Evolutionary conservation across 2,113 vertebrate species (phyloP).

Genomic region (Gymnocephalus cernua): DNA sequence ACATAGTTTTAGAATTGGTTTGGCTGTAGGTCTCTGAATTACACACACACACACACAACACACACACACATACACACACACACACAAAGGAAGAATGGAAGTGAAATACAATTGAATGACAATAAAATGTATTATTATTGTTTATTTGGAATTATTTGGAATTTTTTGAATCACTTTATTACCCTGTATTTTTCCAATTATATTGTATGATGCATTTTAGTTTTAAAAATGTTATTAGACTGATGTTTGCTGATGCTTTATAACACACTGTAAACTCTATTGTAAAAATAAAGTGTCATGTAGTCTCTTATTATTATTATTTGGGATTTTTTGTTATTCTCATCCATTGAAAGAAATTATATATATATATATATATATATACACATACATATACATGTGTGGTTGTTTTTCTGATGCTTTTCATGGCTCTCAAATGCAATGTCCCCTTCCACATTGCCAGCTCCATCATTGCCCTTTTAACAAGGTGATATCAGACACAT

Average conservation of each 20-base stretch:
- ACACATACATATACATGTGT: not conserved
- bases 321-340: not conserved
- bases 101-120: no score
- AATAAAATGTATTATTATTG: no score
- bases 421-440: slow-evolving; percentile 31
- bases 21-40: not conserved
- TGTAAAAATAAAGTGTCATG: not conserved
- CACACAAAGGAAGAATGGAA: no score
- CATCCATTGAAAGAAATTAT: not conserved
- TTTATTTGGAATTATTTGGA: no score
- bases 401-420: slow-evolving; percentile 37
- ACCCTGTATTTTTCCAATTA: not conserved
- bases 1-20: slow-evolving; percentile 3
- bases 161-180: not conserved
- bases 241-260: not conserved
- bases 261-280: not conserved
- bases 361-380: no score
- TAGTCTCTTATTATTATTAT: not conserved
- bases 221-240: not conserved
- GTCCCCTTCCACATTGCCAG: slow-evolving; percentile 53
- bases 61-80: not conserved
- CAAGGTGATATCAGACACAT: slow-evolving; percentile 74
- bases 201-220: not conserved
- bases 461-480: slow-evolving; percentile 73
- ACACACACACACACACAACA: not conserved